Base-by-base conservation (phyloP, 2,888 invertebrate genomes). In the Lasioglossum villosulum region DNA sequence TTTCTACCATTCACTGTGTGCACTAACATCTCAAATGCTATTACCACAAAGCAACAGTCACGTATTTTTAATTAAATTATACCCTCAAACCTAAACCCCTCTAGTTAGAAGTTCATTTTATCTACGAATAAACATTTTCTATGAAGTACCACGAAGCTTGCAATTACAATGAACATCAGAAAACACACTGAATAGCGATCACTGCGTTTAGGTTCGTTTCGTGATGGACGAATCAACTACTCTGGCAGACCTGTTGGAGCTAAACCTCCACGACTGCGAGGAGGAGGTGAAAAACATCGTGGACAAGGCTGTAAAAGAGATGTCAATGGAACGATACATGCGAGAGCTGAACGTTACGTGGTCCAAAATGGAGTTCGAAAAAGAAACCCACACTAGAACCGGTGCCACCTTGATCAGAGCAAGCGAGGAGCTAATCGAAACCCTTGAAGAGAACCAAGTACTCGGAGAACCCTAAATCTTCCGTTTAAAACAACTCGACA, bases 221-320 rank as follows among this genome's bases (percentile, higher is more conserved):
- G 98, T 98, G 59, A 99, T 99, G 98, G 98, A 99, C 93, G 97
- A 97, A 92, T 97, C 97, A 88, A 99, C 99, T 16, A 99, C 99
- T 0, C 95, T 99, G 91, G 98, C 99, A 2, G 99, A 99, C 94
- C 96, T 99, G 37, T 96, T 99, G 87, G 98, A 98, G 8, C 95
- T 99, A 74, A 99, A 99, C 95, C 96, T 99, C 16, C 99, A 99
- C 95, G 98, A 99, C 95, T 99, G 98, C 95, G 99, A 99, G 95
- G 99, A 99, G 95, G 99, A 99, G 95, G 99, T 99, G 0, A 98
- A 99, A 93, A 98, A 98, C 95, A 99, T 99, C 92, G 99, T 99
- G 14, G 99, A 99, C 95, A 99, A 99, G 96, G 99, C 99, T 0
- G 99, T 99, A 0, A 99, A 99, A 95, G 99, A 99, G 96, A 99